phyloP scores from a whole-genome alignment of 92 coral and sea anemone genomes.

The Zoanthus solanderi region DNA sequence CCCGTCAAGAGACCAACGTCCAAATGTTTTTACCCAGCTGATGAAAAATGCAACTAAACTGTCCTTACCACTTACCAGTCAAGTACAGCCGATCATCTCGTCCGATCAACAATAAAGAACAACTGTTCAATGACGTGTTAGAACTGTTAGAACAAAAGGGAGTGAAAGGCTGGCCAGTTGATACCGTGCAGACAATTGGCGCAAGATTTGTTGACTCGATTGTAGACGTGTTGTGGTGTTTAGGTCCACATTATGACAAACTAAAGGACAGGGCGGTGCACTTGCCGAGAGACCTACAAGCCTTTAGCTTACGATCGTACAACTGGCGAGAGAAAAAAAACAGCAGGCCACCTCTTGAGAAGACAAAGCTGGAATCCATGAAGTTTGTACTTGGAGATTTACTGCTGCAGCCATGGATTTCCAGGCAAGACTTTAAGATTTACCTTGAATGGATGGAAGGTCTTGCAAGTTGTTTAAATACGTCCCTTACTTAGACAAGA shows the following conservation, averaged over 20 bases:
- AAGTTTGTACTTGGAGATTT: constrained; percentile 1
- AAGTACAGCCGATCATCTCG: too few species aligned
- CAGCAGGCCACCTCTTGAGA: neutral
- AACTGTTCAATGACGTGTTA: constrained; percentile 1
- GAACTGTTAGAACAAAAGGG: neutral
- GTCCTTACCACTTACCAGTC: too few species aligned
- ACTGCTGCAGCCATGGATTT: neutral
- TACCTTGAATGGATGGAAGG: constrained; percentile 27
- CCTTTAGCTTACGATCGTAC: neutral
- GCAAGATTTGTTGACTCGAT: constrained; percentile 6
- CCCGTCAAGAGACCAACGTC: too few species aligned
- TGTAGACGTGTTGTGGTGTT: constrained; percentile 3
- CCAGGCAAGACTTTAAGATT: constrained; percentile 4
- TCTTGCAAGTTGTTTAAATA: constrained; percentile 2
- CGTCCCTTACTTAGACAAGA: constrained; percentile 6
- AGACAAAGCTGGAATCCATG: constrained; percentile 3
- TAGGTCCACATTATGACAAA: neutral
- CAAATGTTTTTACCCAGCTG: too few species aligned
- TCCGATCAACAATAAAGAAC: neutral
- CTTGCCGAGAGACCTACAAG: neutral
- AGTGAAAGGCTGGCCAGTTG: neutral
- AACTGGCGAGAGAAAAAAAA: constrained; percentile 25
- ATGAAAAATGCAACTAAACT: too few species aligned
- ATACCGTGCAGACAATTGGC: neutral
- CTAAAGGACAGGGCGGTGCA: neutral